phyloP scores from a whole-genome alignment of 2,113 vertebrate species.

The Triplophysa rosa region DNA sequence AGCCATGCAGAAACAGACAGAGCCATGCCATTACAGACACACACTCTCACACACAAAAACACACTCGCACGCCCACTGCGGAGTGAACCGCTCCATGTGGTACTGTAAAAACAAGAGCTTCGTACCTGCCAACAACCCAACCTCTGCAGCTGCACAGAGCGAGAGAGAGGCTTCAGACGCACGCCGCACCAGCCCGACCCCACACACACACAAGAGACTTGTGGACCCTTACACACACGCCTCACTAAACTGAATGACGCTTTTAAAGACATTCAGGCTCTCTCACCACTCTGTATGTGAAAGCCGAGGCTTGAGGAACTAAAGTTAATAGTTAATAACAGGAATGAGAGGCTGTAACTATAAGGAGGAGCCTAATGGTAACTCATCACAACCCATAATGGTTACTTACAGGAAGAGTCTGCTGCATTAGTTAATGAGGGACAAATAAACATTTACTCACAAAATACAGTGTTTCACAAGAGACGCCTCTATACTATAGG shows the following conservation, averaged over 20 bases:
- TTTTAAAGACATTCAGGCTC: constrained; percentile 15
- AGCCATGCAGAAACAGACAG: constrained; percentile 39
- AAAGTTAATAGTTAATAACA: constrained; percentile 16
- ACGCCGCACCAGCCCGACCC: constrained; percentile 4
- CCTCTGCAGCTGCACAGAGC: constrained; percentile 57
- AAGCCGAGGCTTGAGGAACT: background rate
- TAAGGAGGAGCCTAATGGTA: background rate
- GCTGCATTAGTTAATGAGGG: constrained; percentile 51
- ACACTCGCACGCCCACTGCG: constrained; percentile 4
- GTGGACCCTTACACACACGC: constrained; percentile 15
- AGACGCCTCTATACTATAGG: background rate
- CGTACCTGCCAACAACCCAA: constrained; percentile 61
- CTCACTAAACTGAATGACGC: background rate
- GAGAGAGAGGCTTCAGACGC: constrained; percentile 54
- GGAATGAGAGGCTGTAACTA: constrained; percentile 26
- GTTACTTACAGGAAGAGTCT: constrained; percentile 57
- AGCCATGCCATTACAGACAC: constrained; percentile 47
- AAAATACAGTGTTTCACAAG: constrained; percentile 3
- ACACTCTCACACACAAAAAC: background rate
- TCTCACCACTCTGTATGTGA: background rate
- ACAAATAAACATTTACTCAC: constrained; percentile 29
- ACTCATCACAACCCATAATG: background rate
- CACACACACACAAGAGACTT: constrained; percentile 20
- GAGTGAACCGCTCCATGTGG: constrained; percentile 18
- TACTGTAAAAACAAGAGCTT: constrained; percentile 35